A percentile compares a stretch with the other conserved stretches of the same genome.
Conservation (phyloP, 2,888 invertebrate species). For the Erebia ligea region DNA sequence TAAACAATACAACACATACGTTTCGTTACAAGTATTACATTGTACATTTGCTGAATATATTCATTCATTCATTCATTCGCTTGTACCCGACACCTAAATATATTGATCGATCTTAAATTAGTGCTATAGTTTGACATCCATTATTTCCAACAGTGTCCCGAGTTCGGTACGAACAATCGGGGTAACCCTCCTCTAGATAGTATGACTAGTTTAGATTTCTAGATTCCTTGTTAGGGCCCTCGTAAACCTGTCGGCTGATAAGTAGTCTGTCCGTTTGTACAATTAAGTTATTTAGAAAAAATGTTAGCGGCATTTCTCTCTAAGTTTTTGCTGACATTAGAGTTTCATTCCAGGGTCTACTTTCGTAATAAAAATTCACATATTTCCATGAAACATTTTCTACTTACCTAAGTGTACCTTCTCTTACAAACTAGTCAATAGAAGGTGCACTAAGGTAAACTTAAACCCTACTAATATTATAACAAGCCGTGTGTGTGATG, state of each 20-base stretch:
- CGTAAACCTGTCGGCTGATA: conserved; percentile 24
- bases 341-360: neutral
- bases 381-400: neutral
- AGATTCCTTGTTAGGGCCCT: conserved; percentile 30
- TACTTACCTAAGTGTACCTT: neutral
- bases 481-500: too few species aligned
- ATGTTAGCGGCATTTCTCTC: conserved; percentile 19
- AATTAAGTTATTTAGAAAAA: conserved; percentile 25
- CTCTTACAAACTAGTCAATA: neutral
- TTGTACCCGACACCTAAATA: too few species aligned
- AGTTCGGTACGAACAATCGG: neutral
- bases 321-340: conserved; percentile 13
- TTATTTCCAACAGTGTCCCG: neutral
- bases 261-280: conserved; percentile 12
- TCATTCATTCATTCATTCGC: too few species aligned
- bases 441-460: too few species aligned
- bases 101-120: too few species aligned
- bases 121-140: too few species aligned
- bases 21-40: too few species aligned
- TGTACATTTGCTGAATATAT: too few species aligned
- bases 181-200: neutral
- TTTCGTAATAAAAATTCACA: conserved; percentile 5
- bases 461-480: too few species aligned
- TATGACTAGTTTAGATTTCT: conserved; percentile 16
- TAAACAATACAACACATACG: too few species aligned